phyloP scores from a whole-genome alignment of 2,888 invertebrate species.

The Himalopsyche kuldschensis region DNA sequence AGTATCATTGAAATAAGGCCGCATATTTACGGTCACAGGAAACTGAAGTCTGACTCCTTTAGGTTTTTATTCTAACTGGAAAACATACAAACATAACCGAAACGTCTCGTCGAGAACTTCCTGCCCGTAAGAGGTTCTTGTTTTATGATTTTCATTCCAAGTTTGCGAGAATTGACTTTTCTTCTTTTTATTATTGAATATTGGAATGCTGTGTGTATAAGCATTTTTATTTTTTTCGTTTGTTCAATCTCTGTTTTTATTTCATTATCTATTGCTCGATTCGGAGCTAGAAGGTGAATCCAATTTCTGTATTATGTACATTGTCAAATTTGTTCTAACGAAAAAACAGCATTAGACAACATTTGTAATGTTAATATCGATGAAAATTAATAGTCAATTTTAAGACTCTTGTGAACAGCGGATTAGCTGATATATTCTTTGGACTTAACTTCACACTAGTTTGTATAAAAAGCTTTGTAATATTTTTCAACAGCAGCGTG shows the following conservation, averaged over 20 bases:
- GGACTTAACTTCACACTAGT: too few relatives aligned
- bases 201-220: neutral
- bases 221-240: neutral
- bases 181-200: neutral
- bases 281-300: neutral
- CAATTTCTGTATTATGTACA: neutral
- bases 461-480: too few relatives aligned
- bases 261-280: neutral
- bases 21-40: conserved; percentile 14
- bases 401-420: neutral
- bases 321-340: neutral
- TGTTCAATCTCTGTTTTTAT: neutral
- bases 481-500: too few relatives aligned
- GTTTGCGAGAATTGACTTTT: neutral
- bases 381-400: neutral
- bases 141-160: neutral
- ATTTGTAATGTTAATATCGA: neutral
- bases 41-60: neutral
- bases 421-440: neutral
- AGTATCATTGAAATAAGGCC: neutral
- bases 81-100: neutral
- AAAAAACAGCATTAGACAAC: neutral
- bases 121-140: neutral
- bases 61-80: conserved; percentile 9
- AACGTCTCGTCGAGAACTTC: neutral